A percentile compares a stretch with the other conserved stretches of the same genome.
These are phyloP conservation scores for Petrocephalus schoutedeni DNA, from an alignment of 2,797 vertebrate species.

Conservation along the genomic window DNA sequence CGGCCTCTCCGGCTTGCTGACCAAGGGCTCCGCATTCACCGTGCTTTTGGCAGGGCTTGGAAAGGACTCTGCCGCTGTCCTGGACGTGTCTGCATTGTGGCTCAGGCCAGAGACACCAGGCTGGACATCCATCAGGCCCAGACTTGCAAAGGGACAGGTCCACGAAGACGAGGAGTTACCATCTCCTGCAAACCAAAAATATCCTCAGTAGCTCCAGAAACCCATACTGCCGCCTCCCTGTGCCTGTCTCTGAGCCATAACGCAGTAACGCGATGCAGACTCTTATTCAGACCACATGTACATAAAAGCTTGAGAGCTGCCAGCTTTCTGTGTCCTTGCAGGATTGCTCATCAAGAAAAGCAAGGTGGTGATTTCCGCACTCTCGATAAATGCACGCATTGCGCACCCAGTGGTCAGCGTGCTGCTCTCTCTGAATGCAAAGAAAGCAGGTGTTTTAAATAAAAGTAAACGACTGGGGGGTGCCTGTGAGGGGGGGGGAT, in stretches of 20 bases:
- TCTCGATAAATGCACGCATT: neutral
- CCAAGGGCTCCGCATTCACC: neutral
- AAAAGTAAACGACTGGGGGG: neutral
- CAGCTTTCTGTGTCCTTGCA: neutral
- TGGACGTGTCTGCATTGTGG: neutral
- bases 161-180: neutral
- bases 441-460: neutral
- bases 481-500: neutral
- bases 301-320: neutral
- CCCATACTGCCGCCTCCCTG: neutral
- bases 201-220: neutral
- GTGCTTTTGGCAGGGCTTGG: neutral
- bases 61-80: neutral
- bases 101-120: neutral
- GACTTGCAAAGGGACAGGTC: neutral
- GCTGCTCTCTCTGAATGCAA: neutral
- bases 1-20: neutral
- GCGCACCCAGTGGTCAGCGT: neutral
- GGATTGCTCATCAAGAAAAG: neutral
- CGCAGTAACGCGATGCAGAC: neutral
- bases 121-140: neutral
- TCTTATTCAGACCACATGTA: neutral
- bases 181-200: conserved; percentile 8
- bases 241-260: neutral
- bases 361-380: neutral